Evolutionary conservation across 2,113 vertebrate genomes (phyloP).

Genomic region (Eretmochelys imbricata): DNA sequence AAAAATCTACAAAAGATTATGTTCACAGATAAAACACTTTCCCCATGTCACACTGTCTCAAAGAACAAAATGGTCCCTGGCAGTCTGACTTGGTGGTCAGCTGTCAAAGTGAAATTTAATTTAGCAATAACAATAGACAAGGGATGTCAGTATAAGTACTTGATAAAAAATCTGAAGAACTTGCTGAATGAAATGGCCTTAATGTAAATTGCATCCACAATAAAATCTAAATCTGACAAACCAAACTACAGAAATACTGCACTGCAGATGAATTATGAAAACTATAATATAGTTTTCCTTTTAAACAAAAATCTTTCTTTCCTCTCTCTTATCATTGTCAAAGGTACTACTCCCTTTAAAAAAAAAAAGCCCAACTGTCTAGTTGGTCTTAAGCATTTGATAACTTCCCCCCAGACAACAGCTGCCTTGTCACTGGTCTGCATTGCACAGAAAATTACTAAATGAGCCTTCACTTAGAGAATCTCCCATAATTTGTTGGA

Average conservation of each 20-base stretch:
- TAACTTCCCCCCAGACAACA: neutral
- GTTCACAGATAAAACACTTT: conserved; percentile 61
- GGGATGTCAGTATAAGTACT: conserved; percentile 55
- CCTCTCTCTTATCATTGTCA: neutral
- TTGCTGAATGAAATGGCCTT: conserved; percentile 64
- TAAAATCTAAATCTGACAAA: conserved; percentile 22
- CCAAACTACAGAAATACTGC: neutral
- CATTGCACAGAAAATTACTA: neutral
- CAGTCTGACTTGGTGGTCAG: conserved; percentile 63
- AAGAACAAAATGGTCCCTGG: conserved; percentile 64
- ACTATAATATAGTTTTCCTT: neutral
- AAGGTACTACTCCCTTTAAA: neutral
- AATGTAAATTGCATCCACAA: conserved; percentile 12
- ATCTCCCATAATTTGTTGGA: neutral
- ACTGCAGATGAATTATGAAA: conserved; percentile 44
- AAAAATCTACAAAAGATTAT: conserved; percentile 51
- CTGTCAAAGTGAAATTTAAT: conserved; percentile 73
- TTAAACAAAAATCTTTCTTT: neutral
- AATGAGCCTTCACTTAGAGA: neutral
- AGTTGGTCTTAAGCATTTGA: neutral
- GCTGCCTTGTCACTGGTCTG: neutral
- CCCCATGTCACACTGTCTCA: conserved; percentile 48
- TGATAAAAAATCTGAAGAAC: conserved; percentile 37
- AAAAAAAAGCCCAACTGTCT: conserved; percentile 1
- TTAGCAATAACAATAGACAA: conserved; percentile 65